Evolutionary conservation across 2,797 vertebrate species (phyloP), one percentile per base, ranked within the genome.

Genomic region (Alauda arvensis): DNA sequence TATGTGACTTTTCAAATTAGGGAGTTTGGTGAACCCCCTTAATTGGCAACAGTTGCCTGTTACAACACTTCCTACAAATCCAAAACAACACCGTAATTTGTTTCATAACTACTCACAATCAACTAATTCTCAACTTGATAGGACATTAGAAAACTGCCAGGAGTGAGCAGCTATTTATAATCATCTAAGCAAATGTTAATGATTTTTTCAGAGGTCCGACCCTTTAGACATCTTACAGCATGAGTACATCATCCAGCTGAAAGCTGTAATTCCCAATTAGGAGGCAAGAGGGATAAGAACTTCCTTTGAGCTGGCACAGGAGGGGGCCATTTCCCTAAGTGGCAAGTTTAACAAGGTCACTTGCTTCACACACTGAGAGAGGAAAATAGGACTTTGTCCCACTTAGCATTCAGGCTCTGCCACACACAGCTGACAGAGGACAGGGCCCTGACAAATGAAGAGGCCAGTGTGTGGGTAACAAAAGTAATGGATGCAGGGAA

Each of bases 221-320:
- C 74, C 72, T 81, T 86, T 69, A 75, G 52, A 42, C 91, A 79
- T 90, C 87, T 83, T 95, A 49, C 69, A 87, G 83, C 39, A 6
- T 37, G 83, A 92, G 48, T 68, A 63, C 87, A 71, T 46, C 34
- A 3, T 74, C 77, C 83, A 84, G 52, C 82, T 79, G 88, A 90
- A 95, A 91, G 93, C 72, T 40, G 59, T 77, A 93, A 88, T 71
- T 61, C 70, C 56, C 83, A 95, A 63, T 92, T 93, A 89, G 76
- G 76, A 53, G 90, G 65, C 14, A 48, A 83, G 56, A 78, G 77
- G 93, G 52, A 51, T 83, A 90, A 85, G 83, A 65, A 37, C 83
- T 95, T 85, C 62, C 57, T 93, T 94, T 92, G 70, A 93, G 68
- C n/a, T 31, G 10, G 91, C 95, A 87, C 95, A 65, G 94, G 74